Evolutionary conservation across 2,797 vertebrate species (phyloP), one percentile per base, ranked within the genome.

Genomic region (Phrynocephalus vlangalii): DNA sequence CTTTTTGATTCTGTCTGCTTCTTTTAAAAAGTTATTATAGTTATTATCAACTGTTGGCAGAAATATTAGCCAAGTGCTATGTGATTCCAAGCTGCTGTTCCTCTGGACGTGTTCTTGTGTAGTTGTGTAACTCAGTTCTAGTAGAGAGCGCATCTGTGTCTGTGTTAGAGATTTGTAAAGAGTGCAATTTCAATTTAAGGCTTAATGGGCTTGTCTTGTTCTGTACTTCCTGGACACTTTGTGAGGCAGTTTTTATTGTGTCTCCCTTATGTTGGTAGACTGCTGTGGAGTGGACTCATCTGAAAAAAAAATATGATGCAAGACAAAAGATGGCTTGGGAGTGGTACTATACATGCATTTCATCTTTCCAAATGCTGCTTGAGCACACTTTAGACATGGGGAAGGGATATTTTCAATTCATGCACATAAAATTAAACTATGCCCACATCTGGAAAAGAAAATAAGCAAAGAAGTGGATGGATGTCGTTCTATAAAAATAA

Each of bases 81-180:
- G 82, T 89, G 81, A 5, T 63, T 83, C 86, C 77, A 87, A 73
- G 5, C 76, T 89, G 5, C 71, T 90, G 77, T 77, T 78, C 33
- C 0, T 0, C 9, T 38, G 28, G 79, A 63, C 20, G 52, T 56
- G 52, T 56, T 56, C 52, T 13, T 56, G 52, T 56, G 52, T 56
- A 56, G 52, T 56, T 56, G 52, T 56, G 52, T 13, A 56, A 56
- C 15, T 10, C 52, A 56, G 9, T 56, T 56, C 52, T 56, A 56
- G 9, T 56, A 56, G 52, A 56, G 56, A 4, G 30, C 63, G n/a
- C 20, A n/a, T 16, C 33, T 60, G n/a, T 33, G 56, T 56, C 52
- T 56, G 52, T 56, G 28, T 70, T 70, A 10, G 71, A 15, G 71
- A 72, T 72, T 13, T 5, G 5, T 13, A 18, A 72, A 15, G 28